Evolutionary conservation across 2,797 vertebrate genomes (phyloP).

Genomic region (Thunnus albacares): DNA sequence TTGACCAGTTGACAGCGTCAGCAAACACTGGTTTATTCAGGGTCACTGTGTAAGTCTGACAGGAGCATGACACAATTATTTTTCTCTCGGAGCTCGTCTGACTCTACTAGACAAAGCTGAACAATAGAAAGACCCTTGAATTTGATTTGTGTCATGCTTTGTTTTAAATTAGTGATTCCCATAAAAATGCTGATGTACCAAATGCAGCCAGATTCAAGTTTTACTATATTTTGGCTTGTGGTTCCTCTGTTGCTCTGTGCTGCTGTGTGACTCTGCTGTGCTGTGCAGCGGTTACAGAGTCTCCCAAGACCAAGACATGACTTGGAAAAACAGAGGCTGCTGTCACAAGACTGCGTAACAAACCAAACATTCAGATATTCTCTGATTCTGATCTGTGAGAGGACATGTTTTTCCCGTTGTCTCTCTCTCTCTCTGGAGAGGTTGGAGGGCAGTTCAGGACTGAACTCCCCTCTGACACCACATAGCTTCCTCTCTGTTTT

Average conservation of each 20-base stretch:
- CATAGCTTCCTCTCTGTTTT: constrained; percentile 49
- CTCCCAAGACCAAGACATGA: constrained; percentile 70
- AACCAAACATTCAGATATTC: constrained; percentile 78
- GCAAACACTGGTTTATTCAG: constrained; percentile 33
- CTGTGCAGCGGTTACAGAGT: constrained; percentile 27
- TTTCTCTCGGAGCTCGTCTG: neutral
- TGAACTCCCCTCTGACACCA: constrained; percentile 51
- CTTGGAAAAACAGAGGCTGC: constrained; percentile 66
- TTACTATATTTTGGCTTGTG: neutral
- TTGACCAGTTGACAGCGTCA: constrained; percentile 29
- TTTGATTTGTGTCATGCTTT: neutral
- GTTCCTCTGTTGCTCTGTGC: constrained; percentile 16
- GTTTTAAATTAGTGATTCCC: neutral
- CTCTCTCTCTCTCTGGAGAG: constrained; percentile 37
- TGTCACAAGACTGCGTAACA: constrained; percentile 81
- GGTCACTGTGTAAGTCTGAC: constrained; percentile 37
- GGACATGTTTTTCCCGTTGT: constrained; percentile 48
- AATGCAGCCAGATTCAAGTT: neutral
- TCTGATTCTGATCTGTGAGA: constrained; percentile 60
- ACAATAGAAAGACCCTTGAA: neutral
- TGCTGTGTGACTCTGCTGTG: constrained; percentile 26
- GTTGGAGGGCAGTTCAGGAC: constrained; percentile 61
- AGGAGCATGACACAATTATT: constrained; percentile 19
- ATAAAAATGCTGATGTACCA: neutral
- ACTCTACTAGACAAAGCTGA: neutral